Evolutionary conservation across 2,113 vertebrate species (phyloP).

Genomic region (Pelusios castaneus): DNA sequence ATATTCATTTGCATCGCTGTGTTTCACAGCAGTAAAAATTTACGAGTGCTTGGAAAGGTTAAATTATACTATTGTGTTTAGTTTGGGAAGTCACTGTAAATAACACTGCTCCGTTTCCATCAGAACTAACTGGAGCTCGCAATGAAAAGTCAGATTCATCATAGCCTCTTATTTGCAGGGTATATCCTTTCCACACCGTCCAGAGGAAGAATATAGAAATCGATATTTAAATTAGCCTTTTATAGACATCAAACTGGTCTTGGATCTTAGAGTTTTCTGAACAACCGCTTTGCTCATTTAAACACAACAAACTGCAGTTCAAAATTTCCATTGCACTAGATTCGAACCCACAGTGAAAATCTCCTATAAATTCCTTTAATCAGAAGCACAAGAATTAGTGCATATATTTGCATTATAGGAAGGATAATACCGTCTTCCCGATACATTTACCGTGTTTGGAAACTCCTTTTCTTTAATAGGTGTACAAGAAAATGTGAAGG

Average conservation of each 20-base stretch:
- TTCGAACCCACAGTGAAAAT: slow-evolving; percentile 33
- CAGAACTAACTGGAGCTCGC: slow-evolving; percentile 5
- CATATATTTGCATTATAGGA: background rate
- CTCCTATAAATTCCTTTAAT: background rate
- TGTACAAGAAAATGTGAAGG: background rate
- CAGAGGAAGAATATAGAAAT: background rate
- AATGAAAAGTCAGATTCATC: slow-evolving; percentile 73
- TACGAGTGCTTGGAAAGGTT: slow-evolving; percentile 83
- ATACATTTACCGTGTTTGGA: background rate
- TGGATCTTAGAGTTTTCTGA: background rate
- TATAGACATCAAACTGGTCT: background rate
- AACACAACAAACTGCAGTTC: slow-evolving; percentile 33
- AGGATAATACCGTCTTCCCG: background rate
- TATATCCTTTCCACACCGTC: background rate
- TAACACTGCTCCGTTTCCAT: slow-evolving; percentile 66
- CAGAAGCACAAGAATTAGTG: too few relatives aligned
- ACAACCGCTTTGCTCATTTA: background rate
- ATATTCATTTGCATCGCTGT: slow-evolving; percentile 75
- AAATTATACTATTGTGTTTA: slow-evolving; percentile 85
- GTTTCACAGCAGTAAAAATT: slow-evolving; percentile 83
- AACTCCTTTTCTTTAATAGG: background rate
- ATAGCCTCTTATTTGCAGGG: background rate
- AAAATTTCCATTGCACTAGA: background rate
- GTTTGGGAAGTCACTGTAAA: slow-evolving; percentile 79
- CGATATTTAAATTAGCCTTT: background rate